Evolutionary conservation across 2,797 vertebrate species (phyloP), one percentile per base, ranked within the genome.

Genomic region (Ceryle rudis): DNA sequence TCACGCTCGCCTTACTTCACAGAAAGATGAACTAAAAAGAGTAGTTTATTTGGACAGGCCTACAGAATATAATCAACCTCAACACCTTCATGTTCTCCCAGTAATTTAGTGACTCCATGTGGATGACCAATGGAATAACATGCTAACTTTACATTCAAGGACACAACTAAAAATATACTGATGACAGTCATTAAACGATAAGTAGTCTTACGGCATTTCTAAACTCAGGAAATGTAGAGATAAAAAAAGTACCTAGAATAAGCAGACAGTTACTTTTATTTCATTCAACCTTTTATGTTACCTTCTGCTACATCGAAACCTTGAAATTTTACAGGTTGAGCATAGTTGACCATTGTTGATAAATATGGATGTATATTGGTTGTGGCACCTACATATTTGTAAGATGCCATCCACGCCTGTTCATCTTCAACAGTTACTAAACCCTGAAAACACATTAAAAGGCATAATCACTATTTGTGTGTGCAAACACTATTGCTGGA

Each of bases 291-390:
- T 96, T 95, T 92, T 81, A 65, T 86, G 96, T 99, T 98, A 99
- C 99, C 99, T 98, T 99, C 99, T 95, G 99, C 99, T 91, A 99
- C 93, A 92, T 99, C 98, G 96, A 99, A 99, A 97, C 99, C 98
- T 98, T 99, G 99, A 97, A 99, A 99, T 97, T 99, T 99, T 97
- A 99, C 99, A 2, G 99, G 99, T 86, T 99, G 99, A 75, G 99
- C 99, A 85, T 99, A 99, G 98, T 99, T 99, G 98, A 99, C 99
- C 99, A 99, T 99, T 69, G 99, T 99, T 61, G 99, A 99, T 91
- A 99, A 98, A 96, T 98, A 99, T 0, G 99, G 99, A 96, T 99
- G 99, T 97, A 99, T 99, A 97, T 99, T 99, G 12, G 99, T 99
- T 93, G 99, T 99, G 96, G 99, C 99, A 94, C 99, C 99, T 79